Evolutionary conservation across 2,113 vertebrate species (phyloP), one percentile per base, ranked within the genome.

Genomic region (Colossoma macropomum): DNA sequence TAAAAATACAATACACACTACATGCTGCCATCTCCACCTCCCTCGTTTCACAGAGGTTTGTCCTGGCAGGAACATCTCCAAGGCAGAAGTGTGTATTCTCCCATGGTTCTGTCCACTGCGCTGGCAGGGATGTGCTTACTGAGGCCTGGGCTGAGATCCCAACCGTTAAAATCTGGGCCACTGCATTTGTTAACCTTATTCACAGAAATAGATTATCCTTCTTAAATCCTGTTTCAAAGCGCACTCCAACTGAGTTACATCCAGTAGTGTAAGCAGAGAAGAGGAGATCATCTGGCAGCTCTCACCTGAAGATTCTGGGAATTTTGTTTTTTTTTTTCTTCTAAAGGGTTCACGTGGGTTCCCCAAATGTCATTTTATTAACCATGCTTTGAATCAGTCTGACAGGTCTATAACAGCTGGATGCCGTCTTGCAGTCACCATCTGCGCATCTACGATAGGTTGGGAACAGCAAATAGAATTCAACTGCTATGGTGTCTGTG

Each of bases 121-220:
- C 59, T 62, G 59, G 59, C 59, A 62, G 25, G 59, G 59, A 56
- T 56, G 54, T 21, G 54, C 54, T 56, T 56, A 23, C 54, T 56
- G 54, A 21, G 54, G 54, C 21, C 54, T 23, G 54, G 54, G 54
- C 54, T 23, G 54, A 56, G 54, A 56, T 56, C n/a, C 59, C n/a
- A 62, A 27, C 59, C 5, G 21, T 62, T n/a, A 25, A 62, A 62
- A 62, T 62, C 59, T 62, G 59, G 59, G 59, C 59, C 59, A 62
- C 59, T 62, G 59, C 25, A 62, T 62, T 62, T 27, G 59, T 62
- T 62, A 62, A 62, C 59, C 59, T 62, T 62, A 62, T 62, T 62
- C 59, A 27, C 59, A 62, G 59, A 62, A 62, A 62, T 62, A 62
- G 59, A 62, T 62, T 62, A 62, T 62, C 59, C 59, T 62, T 62